These are phyloP conservation scores for Pararge aegeria DNA, from an alignment of 1,140 invertebrate genomes.

Conservation along the genomic window DNA sequence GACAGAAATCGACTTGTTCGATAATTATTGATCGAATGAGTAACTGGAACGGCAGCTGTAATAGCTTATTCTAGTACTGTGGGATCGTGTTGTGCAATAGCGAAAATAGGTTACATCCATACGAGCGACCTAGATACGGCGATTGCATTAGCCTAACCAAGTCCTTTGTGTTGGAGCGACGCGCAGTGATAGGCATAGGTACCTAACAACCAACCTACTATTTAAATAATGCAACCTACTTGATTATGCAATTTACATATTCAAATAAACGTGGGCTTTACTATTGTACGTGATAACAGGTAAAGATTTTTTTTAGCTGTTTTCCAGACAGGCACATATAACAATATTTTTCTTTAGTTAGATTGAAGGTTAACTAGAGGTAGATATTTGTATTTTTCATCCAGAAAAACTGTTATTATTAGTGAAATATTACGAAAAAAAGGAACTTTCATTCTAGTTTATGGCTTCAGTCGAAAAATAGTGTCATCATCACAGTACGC, in stretches of 20 bases:
- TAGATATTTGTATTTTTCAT: no score
- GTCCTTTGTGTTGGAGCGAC: slow-evolving; percentile 49
- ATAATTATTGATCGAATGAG: slow-evolving; percentile 45
- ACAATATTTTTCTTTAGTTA: no score
- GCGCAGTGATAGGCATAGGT: slow-evolving; percentile 8
- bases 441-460: slow-evolving; percentile 16
- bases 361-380: no score
- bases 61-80: slow-evolving; percentile 49
- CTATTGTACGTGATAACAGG: background rate
- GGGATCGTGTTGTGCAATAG: slow-evolving; percentile 57
- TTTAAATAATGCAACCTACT: slow-evolving; percentile 16
- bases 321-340: background rate
- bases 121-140: slow-evolving; percentile 52
- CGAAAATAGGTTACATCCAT: slow-evolving; percentile 67
- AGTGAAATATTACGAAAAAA: background rate
- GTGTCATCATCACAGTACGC: slow-evolving; percentile 45
- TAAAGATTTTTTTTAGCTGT: no score
- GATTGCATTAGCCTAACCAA: slow-evolving; percentile 42
- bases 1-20: slow-evolving; percentile 6
- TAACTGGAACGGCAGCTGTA: slow-evolving; percentile 40
- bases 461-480: slow-evolving; percentile 32
- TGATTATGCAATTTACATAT: slow-evolving; percentile 2
- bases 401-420: no score
- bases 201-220: background rate
- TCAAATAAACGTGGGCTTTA: background rate